Evolutionary conservation across 2,797 vertebrate genomes (phyloP), one percentile per base, ranked within the genome.

Genomic region (Huso huso): DNA sequence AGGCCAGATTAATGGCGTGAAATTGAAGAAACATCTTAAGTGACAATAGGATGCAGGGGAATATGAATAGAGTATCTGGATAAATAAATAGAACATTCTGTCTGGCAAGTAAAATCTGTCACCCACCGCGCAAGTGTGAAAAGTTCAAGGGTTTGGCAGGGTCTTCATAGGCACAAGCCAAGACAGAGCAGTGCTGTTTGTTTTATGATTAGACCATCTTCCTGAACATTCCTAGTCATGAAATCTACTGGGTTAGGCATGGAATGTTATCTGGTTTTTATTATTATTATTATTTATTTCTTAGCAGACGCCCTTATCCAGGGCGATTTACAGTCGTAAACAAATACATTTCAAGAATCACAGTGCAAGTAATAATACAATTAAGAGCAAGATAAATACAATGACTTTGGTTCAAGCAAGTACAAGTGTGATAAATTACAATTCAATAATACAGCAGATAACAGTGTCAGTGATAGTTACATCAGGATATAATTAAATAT

Each of bases 71-170:
- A 72, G 53, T 69, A 69, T 70, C 74, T 70, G 67, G 68, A 70
- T 71, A 81, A 81, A 70, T 75, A 72, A 63, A 67, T 64, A 48
- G 73, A 71, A 72, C 65, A 73, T 63, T 59, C 10, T 70, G 70
- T 69, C 70, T 72, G 75, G 87, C 82, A 83, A 79, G 75, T 69
- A 69, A 61, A 55, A 81, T 82, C 79, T 68, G 79, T 84, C 84
- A 83, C 67, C 67, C 69, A 66, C 48, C 79, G 77, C 86, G 74
- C 77, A 69, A 74, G 79, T 65, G 83, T 9, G 12, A 78, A 84
- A 79, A 78, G 80, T 82, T 77, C 76, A 82, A 77, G 74, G 76
- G 74, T 72, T 82, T 84, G 81, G 73, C 79, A 83, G 75, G 72
- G 72, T 73, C 64, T 73, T 74, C 8, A 62, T 48, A 73, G 49